phyloP scores from a whole-genome alignment of 2,797 vertebrate species.

The Cuniculus paca region DNA sequence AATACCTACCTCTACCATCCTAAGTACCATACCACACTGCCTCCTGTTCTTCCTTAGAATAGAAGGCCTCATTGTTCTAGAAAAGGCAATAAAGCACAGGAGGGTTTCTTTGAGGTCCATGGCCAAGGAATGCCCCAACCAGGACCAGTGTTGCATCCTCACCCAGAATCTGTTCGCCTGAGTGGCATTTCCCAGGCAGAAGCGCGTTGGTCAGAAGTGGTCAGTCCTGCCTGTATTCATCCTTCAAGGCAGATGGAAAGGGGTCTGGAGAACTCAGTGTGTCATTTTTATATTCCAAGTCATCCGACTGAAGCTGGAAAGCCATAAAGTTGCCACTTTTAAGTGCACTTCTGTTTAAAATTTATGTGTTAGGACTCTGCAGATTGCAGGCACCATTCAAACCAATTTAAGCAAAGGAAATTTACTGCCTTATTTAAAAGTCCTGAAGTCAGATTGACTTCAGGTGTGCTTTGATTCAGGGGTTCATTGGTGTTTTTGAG shows the following conservation, averaged over 20 bases:
- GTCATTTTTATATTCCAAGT: neutral
- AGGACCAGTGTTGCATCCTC: neutral
- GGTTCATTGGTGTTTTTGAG: neutral
- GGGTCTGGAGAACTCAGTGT: slow-evolving; percentile 4
- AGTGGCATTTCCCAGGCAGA: neutral
- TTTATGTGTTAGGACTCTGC: neutral
- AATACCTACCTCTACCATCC: neutral
- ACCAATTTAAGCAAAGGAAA: slow-evolving; percentile 1
- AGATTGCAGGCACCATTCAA: neutral
- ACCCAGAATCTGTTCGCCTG: neutral
- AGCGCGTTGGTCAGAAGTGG: neutral
- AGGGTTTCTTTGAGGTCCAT: neutral
- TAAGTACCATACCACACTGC: neutral
- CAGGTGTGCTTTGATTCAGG: neutral
- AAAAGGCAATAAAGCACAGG: neutral
- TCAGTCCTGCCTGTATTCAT: neutral
- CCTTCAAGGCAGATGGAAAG: neutral
- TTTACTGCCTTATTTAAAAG: neutral
- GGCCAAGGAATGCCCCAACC: neutral
- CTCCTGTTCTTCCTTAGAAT: neutral
- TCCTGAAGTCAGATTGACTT: neutral
- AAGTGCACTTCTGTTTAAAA: slow-evolving; percentile 20
- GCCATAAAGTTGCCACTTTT: neutral
- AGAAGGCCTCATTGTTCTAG: neutral
- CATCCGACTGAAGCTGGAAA: slow-evolving; percentile 12